Percentiles rank a stretch among this genome's conserved stretches.
Evolutionary conservation across 2,888 invertebrate species (phyloP).

Genomic region (Ochlodes sylvanus): DNA sequence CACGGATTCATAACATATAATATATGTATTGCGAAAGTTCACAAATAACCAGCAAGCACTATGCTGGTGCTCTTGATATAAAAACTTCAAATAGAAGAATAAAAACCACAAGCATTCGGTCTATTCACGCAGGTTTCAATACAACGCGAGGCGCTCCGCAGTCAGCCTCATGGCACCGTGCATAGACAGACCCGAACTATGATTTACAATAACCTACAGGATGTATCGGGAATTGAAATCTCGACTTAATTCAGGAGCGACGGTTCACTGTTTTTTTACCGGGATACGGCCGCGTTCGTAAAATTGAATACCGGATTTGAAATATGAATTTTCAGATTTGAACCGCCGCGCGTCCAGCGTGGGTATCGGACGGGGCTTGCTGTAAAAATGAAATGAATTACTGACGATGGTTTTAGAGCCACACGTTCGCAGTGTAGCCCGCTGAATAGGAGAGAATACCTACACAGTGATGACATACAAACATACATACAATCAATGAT

Average conservation of each 20-base stretch:
- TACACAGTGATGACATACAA: too few relatives aligned
- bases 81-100: neutral
- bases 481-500: too few relatives aligned
- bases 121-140: neutral
- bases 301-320: slow-evolving; percentile 17
- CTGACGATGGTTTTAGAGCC: neutral
- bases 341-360: neutral
- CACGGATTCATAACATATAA: too few relatives aligned
- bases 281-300: neutral
- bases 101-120: neutral
- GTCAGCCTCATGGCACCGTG: neutral
- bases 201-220: slow-evolving; percentile 16
- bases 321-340: slow-evolving; percentile 2
- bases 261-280: slow-evolving; percentile 4
- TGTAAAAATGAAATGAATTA: slow-evolving; percentile 1
- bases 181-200: neutral
- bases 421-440: too few relatives aligned
- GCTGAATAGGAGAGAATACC: too few relatives aligned
- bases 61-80: too few relatives aligned
- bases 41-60: too few relatives aligned
- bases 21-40: too few relatives aligned
- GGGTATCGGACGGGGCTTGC: neutral
- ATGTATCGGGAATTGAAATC: slow-evolving; percentile 22
- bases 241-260: slow-evolving; percentile 13
- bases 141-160: neutral